Base-by-base conservation (phyloP, 2,888 invertebrate genomes). In the Harpalus rufipes region DNA sequence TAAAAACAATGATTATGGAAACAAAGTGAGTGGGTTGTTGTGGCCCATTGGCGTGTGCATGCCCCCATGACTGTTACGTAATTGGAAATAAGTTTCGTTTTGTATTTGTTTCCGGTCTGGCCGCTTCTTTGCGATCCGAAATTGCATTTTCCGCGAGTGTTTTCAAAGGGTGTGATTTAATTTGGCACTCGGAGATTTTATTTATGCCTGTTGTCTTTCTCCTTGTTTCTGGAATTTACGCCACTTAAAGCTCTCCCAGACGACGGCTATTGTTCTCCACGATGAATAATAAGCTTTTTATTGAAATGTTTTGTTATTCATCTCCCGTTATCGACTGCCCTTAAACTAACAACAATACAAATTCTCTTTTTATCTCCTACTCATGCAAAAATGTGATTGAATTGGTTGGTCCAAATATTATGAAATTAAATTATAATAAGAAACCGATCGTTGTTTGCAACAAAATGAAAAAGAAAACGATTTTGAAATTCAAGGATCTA, bases 111-210 rank as follows among this genome's bases (percentile, higher is more conserved):
- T 68, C 81, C 81, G 68, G 25, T 65, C 51, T 44, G 25, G 56
- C 61, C 14, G 58, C 32, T 58, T 78, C 78, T 78, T 78, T 56
- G 68, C 81, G 56, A 81, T 56, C 14, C 25, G 44, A 68, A 68
- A 68, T 81, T 81, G 68, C 68, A 81, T 81, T 81, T 81, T 81
- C 44, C 68, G 65, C 63, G 56, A 68, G 68, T 68, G 68, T 68
- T 81, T 81, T 81, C 68, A 81, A 81, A 81, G 81, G 81, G 56
- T 81, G 68, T 81, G 81, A 81, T 81, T 81, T 81, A 81, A 81
- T 81, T 81, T 81, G 56, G 68, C 65, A 56, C 32, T 81, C 32
- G 56, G 65, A 41, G 51, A 81, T 68, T 56, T 68, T 78, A 78
- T 78, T 78, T 68, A 68, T 81, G 65, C 72, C 72, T 68, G 72